Conservation (phyloP, 1,140 invertebrate species). For the Eurosta solidaginis region DNA sequence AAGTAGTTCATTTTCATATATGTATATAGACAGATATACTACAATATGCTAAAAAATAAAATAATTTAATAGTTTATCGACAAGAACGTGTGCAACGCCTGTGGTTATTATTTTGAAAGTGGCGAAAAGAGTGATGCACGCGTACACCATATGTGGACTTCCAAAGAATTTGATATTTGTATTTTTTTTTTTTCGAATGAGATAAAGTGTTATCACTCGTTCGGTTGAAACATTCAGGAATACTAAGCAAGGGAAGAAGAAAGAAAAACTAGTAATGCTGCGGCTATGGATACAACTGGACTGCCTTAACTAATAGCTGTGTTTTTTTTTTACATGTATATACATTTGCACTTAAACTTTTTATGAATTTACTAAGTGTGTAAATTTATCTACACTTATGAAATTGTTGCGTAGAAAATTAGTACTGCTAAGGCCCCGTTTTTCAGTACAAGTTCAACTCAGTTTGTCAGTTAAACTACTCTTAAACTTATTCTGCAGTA, state of each 20-base stretch:
- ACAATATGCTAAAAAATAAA: neutral
- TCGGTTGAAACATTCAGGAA: neutral
- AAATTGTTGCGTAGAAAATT: no score
- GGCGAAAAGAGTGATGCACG: neutral
- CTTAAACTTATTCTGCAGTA: no score
- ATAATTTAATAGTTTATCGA: neutral
- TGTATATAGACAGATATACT: neutral
- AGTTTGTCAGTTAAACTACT: no score
- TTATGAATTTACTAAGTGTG: no score
- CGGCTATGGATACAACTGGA: no score
- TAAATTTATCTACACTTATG: no score
- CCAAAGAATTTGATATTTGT: neutral
- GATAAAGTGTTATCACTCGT: slow-evolving; percentile 8
- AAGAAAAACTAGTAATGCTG: neutral
- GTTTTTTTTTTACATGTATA: no score
- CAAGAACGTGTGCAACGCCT: neutral
- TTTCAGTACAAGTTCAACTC: no score
- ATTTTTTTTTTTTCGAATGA: neutral
- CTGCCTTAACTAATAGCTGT: no score
- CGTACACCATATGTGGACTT: neutral
- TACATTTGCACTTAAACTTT: no score
- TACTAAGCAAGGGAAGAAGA: neutral
- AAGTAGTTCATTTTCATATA: neutral
- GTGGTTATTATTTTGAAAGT: neutral
- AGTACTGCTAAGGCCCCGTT: no score